Evolutionary conservation across 1,140 invertebrate genomes (phyloP), one percentile per base, ranked within the genome.

Genomic region (Physella acuta): DNA sequence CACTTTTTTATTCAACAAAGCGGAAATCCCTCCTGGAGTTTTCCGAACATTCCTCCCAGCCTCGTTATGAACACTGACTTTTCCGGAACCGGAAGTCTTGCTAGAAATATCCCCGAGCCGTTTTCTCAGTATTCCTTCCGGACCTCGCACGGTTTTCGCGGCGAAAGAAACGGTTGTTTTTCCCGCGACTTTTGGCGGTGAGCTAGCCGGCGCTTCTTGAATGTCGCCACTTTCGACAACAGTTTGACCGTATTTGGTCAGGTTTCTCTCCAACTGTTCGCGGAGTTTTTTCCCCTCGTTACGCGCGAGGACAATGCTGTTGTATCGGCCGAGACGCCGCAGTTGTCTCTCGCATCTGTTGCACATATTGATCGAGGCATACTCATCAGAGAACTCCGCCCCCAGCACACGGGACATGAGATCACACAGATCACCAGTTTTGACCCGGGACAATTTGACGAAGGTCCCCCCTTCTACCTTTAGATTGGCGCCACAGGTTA

Each of bases 291-390:
- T 53, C 17, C 31, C 64, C 30, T 66, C 64, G 17, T 56, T 37
- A 33, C 64, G 30, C 1, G 64, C 64, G 8, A 66, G 52, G 28
- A 66, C 39, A n/a, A 66, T 66, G 39, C 53, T 66, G 24, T 56
- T 66, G 53, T 66, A 66, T 26, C 64, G 28, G 5, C 64, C 64
- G 17, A 66, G 64, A 2, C 64, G 52, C 14, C 64, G 30, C 30
- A 66, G 36, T 24, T 66, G 64, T 39, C 64, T 36, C 52, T 66
- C 64, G 52, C 64, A 66, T 28, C 52, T 55, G 64, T 66, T 55
- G 31, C 64, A 66, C 64, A 66, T 52, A 28, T 56, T 56, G 53
- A 56, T 36, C 36, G 64, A 66, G 1, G 64, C 51, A 34, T 66
- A 66, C 2, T 36, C 52, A 51, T 56, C 51, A 33, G 37, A 51